phyloP scores from a whole-genome alignment of 2,113 vertebrate genomes.

The Argyrosomus japonicus region DNA sequence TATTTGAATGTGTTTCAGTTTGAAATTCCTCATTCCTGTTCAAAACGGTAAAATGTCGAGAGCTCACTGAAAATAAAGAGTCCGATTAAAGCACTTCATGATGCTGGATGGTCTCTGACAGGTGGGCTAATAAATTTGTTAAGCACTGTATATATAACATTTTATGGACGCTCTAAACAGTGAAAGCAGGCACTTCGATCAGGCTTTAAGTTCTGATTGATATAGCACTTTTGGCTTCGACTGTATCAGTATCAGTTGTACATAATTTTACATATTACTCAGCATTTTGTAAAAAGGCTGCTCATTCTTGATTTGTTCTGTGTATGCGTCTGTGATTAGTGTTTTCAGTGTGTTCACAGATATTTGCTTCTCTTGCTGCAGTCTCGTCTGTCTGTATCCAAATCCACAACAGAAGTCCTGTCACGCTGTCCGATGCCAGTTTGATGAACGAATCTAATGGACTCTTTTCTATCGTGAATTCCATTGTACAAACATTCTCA shows the following conservation, averaged over 20 bases:
- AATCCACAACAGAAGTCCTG: slow-evolving; percentile 4
- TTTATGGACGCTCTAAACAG: background rate
- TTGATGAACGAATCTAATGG: background rate
- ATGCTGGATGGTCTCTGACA: too few relatives aligned
- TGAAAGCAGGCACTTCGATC: background rate
- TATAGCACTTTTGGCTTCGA: too few relatives aligned
- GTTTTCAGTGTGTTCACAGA: too few relatives aligned
- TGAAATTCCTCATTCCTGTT: too few relatives aligned
- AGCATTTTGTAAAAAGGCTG: background rate
- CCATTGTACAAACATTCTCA: background rate
- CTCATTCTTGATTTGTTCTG: background rate
- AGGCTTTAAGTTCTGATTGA: background rate
- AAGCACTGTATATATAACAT: too few relatives aligned
- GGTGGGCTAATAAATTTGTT: too few relatives aligned
- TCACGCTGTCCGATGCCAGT: background rate
- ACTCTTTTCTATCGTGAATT: background rate
- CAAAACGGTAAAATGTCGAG: too few relatives aligned
- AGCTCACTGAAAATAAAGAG: too few relatives aligned
- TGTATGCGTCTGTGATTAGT: background rate
- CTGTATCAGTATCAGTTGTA: background rate
- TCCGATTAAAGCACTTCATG: too few relatives aligned
- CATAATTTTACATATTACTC: background rate
- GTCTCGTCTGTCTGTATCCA: background rate
- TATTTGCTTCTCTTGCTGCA: background rate
- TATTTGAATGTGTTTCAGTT: too few relatives aligned